phyloP scores from a whole-genome alignment of 1,140 invertebrate genomes.

The Zaprionus davidi region DNA sequence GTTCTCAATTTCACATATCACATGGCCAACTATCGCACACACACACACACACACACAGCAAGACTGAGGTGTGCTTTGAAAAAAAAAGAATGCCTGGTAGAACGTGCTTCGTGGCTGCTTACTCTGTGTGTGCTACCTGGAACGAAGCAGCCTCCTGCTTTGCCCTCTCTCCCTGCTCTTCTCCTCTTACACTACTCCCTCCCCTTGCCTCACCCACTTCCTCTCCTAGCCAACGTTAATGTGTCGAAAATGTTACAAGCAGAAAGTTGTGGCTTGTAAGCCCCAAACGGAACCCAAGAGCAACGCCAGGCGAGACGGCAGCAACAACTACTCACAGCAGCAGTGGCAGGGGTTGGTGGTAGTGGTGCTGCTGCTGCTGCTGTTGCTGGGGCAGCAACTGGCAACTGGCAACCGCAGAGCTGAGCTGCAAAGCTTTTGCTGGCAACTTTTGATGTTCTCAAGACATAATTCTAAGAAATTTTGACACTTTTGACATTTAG shows the following conservation, averaged over 20 bases:
- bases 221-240: conserved; percentile 51
- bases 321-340: conserved; percentile 20
- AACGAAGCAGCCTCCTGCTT: conserved; percentile 2
- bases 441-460: conserved; percentile 77
- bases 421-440: conserved; percentile 34
- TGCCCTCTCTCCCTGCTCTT: neutral
- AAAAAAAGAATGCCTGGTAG: conserved; percentile 11
- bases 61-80: conserved; percentile 35
- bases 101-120: conserved; percentile 19
- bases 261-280: conserved; percentile 74
- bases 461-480: conserved; percentile 81
- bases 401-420: conserved; percentile 15
- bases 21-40: conserved; percentile 65
- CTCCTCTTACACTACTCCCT: neutral
- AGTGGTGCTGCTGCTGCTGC: neutral
- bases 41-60: conserved; percentile 25
- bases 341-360: neutral
- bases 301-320: conserved; percentile 20
- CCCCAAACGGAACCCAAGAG: conserved; percentile 33
- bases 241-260: conserved; percentile 78
- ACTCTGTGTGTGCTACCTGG: conserved; percentile 38
- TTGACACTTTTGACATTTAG: conserved; percentile 83
- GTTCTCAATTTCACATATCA: conserved; percentile 82
- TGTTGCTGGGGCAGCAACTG: neutral
- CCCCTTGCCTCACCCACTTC: neutral